Evolutionary conservation across 2,888 invertebrate species (phyloP), one percentile per base, ranked within the genome.

Genomic region (Cerastoderma edule): DNA sequence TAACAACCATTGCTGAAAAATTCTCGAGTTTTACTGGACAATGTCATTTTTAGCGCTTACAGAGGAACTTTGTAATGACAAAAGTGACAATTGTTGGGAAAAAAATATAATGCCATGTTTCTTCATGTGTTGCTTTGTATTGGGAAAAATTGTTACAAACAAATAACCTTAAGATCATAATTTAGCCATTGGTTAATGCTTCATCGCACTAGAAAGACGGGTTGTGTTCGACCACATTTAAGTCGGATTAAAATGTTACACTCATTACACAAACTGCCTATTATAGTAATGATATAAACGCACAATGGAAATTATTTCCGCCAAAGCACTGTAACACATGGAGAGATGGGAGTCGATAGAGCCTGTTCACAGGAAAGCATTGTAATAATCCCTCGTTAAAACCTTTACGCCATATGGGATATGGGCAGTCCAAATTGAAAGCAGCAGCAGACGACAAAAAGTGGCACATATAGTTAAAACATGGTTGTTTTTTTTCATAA

Each of bases 301-400:
- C 60, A 71, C 71, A 71, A 71, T 71, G 64, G 71, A 71, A 71
- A 71, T 71, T 65, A 71, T 65, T 71, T 71, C 65, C 71, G 65
- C 66, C 50, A 66, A 66, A 66, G 33, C 33, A 8, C 24, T 22
- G 32, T 66, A 32, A 32, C 65, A 66, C 50, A 53, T 50, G 35
- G 33, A 48, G 35, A 22, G 53, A 66, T 66, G 50, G 33, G 53
- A 30, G 22, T 30, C 35, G 28, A 63, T 69, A 50, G 54, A 69
- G 39, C 48, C 46, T 57, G 35, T 35, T 56, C 60, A 53, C 48
- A 10, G 44, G 24, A 71, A 73, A 64, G 67, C 54, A 46, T 67
- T 33, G 30, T 44, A 39, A 67, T 78, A 78, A 73, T 78, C 66
- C 67, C 70, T 72, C 77, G 72, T 73, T 73, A 70, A 63, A 68